phyloP scores from a whole-genome alignment of 2,797 vertebrate species.

The Helostoma temminkii region DNA sequence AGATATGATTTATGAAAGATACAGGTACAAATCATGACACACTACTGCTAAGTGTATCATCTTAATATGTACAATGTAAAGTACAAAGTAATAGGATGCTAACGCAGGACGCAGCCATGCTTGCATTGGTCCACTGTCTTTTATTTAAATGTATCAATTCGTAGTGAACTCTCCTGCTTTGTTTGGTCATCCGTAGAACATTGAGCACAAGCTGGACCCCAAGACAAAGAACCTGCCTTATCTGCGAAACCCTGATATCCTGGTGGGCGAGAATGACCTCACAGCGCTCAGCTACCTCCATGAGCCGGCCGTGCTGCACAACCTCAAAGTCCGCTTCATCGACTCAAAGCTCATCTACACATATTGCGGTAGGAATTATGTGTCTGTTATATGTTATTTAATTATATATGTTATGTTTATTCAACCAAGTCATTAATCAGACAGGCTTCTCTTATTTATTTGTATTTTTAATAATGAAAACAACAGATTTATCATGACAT shows the following conservation, averaged over 20 bases:
- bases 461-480: too few relatives aligned
- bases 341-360: conserved; percentile 99
- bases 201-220: conserved; percentile 91
- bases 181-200: conserved; percentile 76
- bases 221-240: conserved; percentile 94
- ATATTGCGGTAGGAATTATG: conserved; percentile 93
- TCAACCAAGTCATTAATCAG: too few relatives aligned
- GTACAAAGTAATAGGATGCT: too few relatives aligned
- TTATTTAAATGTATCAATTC: not conserved
- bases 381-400: too few relatives aligned
- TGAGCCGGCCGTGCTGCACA: conserved; percentile 96
- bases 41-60: too few relatives aligned
- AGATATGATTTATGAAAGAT: too few relatives aligned
- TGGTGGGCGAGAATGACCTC: conserved; percentile 98
- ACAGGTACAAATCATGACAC: too few relatives aligned
- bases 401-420: not conserved
- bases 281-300: conserved; percentile 98
- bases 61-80: too few relatives aligned
- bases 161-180: not conserved
- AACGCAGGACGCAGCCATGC: too few relatives aligned
- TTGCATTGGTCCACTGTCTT: not conserved
- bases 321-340: conserved; percentile 97
- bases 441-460: too few relatives aligned
- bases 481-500: too few relatives aligned
- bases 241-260: conserved; percentile 96